Base-by-base conservation (phyloP, 1,140 invertebrate genomes). In the Chymomyza costata region DNA sequence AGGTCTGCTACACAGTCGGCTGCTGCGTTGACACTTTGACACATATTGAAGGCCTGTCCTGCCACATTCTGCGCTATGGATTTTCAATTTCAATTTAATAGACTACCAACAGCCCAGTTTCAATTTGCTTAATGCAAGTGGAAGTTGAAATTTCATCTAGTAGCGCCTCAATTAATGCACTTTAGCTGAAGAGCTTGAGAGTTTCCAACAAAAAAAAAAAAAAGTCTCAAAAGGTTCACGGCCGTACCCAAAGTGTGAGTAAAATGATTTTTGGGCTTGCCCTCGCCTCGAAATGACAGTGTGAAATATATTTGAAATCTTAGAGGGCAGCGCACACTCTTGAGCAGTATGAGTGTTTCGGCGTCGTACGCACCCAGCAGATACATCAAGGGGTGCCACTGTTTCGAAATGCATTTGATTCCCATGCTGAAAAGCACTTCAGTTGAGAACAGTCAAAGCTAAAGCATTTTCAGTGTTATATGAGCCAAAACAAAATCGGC, bases 221-320 rank as follows among this genome's bases (percentile, higher is more conserved):
- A 28, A 25, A 25, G 21, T 25, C 3, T 25, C 53, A 70, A 62
- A 57, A 57, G 41, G 16, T 21, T 18, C 18, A n/a, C 8, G 30
- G 37, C 31, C 35, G 38, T 28, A 35, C 44, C 15, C 32, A 31
- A n/a, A 5, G 57, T 38, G 62, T 67, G 64, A 74, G 54, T 73
- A 73, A 67, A 73, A 74, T 73, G 58, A 74, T 67, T 73, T 73
- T 31, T 32, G 46, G 67, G 68, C 68, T 53, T 52, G 67, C 52
- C 66, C 19, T 44, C 15, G 17, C 16, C 28, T 28, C 5, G 25
- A 21, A 14, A 11, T 55, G 49, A 51, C 55, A 60, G 60, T 55
- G 60, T 64, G 51, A 63, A 63, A 63, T 55, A 43, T 54, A 62
- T 28, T 47, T 34, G 31, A 44, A 52, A 41, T 25, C 21, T 25